A percentile compares a stretch with the other conserved stretches of the same genome.
Evolutionary conservation across 1,140 invertebrate species (phyloP).

Genomic region (Bathynomus jamesi): DNA sequence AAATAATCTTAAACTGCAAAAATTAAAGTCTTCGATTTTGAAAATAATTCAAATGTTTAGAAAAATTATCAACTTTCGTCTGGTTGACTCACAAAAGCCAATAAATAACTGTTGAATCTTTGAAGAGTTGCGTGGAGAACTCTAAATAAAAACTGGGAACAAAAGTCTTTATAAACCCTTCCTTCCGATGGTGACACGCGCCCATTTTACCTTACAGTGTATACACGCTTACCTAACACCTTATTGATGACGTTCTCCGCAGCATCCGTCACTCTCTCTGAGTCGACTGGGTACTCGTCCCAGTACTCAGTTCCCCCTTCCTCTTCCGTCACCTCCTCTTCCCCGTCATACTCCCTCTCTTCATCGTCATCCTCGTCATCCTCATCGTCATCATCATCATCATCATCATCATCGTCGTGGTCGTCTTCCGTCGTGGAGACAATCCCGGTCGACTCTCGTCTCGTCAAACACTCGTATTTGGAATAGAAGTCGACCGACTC

Average conservation of each 20-base stretch:
- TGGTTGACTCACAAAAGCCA: no score
- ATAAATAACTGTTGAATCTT: no score
- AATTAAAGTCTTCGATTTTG: no score
- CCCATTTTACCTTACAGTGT: background rate
- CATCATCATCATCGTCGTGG: background rate
- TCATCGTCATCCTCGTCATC: background rate
- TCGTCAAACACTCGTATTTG: background rate
- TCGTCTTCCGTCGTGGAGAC: background rate
- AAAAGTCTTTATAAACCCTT: no score
- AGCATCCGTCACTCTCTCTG: background rate
- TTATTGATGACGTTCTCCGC: background rate
- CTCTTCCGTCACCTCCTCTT: background rate
- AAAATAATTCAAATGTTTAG: no score
- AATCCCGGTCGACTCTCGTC: background rate
- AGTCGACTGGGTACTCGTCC: background rate
- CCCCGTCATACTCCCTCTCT: background rate
- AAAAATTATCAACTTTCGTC: no score
- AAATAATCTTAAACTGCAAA: no score
- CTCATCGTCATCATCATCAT: background rate
- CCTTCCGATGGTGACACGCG: background rate
- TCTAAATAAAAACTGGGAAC: background rate
- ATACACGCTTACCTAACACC: background rate
- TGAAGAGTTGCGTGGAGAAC: background rate
- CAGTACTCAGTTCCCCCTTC: background rate
- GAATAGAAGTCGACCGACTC: no score